A percentile compares a stretch with the other conserved stretches of the same genome.
Evolutionary conservation across 1,140 invertebrate species (phyloP).

Genomic region (Aleiodes sp.): DNA sequence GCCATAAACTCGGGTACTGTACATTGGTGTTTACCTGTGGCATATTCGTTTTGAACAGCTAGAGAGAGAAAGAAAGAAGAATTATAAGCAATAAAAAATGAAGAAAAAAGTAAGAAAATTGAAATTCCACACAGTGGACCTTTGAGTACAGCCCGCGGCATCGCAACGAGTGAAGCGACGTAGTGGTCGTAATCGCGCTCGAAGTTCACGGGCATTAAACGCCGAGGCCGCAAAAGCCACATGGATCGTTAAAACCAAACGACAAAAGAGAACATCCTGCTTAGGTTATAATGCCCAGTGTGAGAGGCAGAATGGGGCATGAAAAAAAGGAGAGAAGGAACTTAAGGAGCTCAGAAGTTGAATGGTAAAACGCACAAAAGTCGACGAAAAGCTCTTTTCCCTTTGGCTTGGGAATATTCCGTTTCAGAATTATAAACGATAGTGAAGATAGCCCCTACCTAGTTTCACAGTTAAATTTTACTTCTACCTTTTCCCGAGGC

Average conservation of each 20-base stretch:
- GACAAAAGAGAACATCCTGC: conserved; percentile 11
- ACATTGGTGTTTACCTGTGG: neutral
- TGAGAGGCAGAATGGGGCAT: too few relatives aligned
- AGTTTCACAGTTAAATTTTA: too few relatives aligned
- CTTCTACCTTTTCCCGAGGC: too few relatives aligned
- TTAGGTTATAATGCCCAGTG: conserved; percentile 2
- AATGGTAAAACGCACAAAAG: too few relatives aligned
- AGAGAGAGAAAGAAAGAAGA: neutral
- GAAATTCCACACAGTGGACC: conserved; percentile 22
- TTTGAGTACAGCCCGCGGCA: conserved; percentile 10
- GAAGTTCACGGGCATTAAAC: conserved; percentile 20
- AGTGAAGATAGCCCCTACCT: too few relatives aligned
- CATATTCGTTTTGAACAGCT: neutral
- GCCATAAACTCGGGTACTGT: neutral
- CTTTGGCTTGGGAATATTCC: too few relatives aligned
- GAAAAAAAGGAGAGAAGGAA: neutral
- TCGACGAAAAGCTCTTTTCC: too few relatives aligned
- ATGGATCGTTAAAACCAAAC: conserved; percentile 23
- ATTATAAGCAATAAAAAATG: neutral
- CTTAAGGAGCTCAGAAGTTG: neutral
- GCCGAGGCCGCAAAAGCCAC: conserved; percentile 13
- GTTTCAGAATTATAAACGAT: too few relatives aligned
- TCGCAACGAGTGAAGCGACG: neutral
- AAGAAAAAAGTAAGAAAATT: conserved; percentile 23
- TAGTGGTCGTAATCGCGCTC: neutral